Base-by-base conservation (phyloP, 2,888 invertebrate genomes). In the Apodemia hepburni region DNA sequence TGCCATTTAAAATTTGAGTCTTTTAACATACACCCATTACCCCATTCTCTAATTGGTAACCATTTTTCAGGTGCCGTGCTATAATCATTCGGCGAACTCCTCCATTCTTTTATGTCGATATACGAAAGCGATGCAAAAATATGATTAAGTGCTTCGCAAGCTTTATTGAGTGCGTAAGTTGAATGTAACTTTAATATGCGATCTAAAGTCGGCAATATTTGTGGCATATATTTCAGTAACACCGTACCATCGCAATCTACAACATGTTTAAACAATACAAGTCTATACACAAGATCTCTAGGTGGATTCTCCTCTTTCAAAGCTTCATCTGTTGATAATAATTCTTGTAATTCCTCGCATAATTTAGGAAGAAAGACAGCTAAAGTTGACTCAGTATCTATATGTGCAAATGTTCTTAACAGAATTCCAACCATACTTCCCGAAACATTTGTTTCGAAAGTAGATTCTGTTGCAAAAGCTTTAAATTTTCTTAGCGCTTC, bases 391-490 rank as follows among this genome's bases (percentile, higher is more conserved):
- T 93, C 93, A 0, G 97, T 93, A 74, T 96, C 94, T 0, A 95
- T 93, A 73, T 92, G 87, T 0, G 93, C 90, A 75, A 95, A 95
- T 11, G 93, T 91, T 64, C 94, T 93, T 66, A 96, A 93, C 65
- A 98, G 84, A 11, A 94, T 93, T 0, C 96, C 96, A 0, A 96
- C 94, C 78, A 97, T 93, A 76, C 95, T 95, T 0, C 97, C 98
- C 0, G 97, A 95, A 0, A 98, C 96, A 73, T 95, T 95, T 0
- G 95, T 95, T 80, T 98, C 98, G 70, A 97, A 93, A n/a, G 97
- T 94, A 35, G 94, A 93, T 61, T 94, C 94, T 0, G 94, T 94
- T 0, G 95, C 93, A 80, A 97, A 98, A 11, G 93, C 85, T 68
- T 94, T 94, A 42, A 98, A 92, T 79, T 97, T 97, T 69, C 94